phyloP scores from a whole-genome alignment of 2,888 invertebrate genomes.

The Calameuta idolon region DNA sequence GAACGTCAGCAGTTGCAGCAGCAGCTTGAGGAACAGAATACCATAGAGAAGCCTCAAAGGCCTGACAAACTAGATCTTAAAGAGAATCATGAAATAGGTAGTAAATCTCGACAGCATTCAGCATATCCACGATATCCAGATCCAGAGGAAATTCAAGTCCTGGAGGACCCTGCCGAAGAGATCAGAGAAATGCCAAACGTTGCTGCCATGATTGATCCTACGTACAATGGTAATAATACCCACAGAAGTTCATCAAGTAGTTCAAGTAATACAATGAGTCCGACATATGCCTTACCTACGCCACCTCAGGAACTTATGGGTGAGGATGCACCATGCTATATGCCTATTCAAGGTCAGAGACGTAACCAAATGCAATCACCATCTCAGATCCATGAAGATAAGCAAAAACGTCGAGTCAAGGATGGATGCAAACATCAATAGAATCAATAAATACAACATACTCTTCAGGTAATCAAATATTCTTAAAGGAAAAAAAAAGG shows the following conservation, averaged over 20 bases:
- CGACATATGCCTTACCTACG: constrained; percentile 59
- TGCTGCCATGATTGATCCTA: constrained; percentile 77
- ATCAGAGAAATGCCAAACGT: constrained; percentile 69
- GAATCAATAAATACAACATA: constrained; percentile 5
- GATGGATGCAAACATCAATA: constrained; percentile 76
- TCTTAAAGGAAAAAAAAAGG: neutral
- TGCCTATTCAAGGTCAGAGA: constrained; percentile 83
- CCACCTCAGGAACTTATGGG: constrained; percentile 55
- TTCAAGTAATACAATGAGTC: constrained; percentile 57
- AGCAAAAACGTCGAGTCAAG: constrained; percentile 71
- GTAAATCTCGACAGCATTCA: constrained; percentile 25
- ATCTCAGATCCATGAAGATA: constrained; percentile 74
- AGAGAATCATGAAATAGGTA: constrained; percentile 34
- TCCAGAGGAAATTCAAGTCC: constrained; percentile 64
- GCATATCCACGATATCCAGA: constrained; percentile 50
- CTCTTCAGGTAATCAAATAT: neutral
- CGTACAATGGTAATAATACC: constrained; percentile 66
- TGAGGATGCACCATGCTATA: constrained; percentile 76
- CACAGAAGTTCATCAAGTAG: constrained; percentile 53
- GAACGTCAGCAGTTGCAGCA: constrained; percentile 71
- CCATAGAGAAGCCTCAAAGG: constrained; percentile 54
- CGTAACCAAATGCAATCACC: constrained; percentile 67
- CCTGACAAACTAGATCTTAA: constrained; percentile 61
- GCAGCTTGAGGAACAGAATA: constrained; percentile 59
- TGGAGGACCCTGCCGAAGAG: constrained; percentile 53